A percentile compares a stretch with the other conserved stretches of the same genome.
phyloP scores from a whole-genome alignment of 2,888 invertebrate species.

The Cheilosia vulpina region DNA sequence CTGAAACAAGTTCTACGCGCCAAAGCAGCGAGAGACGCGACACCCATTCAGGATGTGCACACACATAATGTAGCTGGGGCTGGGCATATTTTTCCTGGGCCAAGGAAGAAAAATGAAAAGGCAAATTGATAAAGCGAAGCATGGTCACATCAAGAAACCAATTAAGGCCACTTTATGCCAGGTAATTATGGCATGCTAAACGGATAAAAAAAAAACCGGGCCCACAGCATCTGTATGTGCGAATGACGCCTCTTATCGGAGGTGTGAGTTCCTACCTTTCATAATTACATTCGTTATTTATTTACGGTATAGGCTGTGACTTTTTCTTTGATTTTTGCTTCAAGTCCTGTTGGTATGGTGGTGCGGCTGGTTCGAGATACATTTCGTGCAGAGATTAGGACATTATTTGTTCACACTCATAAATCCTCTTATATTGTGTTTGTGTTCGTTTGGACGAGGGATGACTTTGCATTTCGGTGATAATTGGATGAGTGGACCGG shows the following conservation, averaged over 20 bases:
- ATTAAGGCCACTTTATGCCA: constrained; percentile 76
- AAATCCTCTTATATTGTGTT: constrained; percentile 50
- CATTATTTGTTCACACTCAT: constrained; percentile 73
- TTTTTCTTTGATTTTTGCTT: not conserved
- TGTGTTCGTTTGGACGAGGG: not conserved
- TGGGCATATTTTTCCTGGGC: not conserved
- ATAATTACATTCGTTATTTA: constrained; percentile 75
- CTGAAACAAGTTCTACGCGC: constrained; percentile 31
- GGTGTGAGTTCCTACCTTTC: constrained; percentile 75
- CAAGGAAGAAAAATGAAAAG: constrained; percentile 44
- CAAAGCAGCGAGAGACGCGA: not conserved
- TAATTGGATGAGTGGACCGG: constrained; percentile 67
- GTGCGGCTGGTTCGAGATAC: constrained; percentile 8
- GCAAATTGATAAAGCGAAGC: constrained; percentile 75
- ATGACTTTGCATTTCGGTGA: constrained; percentile 45
- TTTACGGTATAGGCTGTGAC: constrained; percentile 48
- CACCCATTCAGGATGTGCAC: constrained; percentile 52
- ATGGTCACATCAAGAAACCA: constrained; percentile 76
- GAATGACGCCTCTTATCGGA: constrained; percentile 70
- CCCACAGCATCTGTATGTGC: constrained; percentile 60
- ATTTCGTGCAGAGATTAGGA: constrained; percentile 68
- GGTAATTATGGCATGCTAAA: constrained; percentile 76
- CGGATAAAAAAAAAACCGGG: constrained; percentile 73
- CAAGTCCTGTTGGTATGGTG: not conserved
- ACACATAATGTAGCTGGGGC: not conserved